These are phyloP conservation scores for Otus scops DNA, from an alignment of 2,797 vertebrate species.

Conservation along the genomic window DNA sequence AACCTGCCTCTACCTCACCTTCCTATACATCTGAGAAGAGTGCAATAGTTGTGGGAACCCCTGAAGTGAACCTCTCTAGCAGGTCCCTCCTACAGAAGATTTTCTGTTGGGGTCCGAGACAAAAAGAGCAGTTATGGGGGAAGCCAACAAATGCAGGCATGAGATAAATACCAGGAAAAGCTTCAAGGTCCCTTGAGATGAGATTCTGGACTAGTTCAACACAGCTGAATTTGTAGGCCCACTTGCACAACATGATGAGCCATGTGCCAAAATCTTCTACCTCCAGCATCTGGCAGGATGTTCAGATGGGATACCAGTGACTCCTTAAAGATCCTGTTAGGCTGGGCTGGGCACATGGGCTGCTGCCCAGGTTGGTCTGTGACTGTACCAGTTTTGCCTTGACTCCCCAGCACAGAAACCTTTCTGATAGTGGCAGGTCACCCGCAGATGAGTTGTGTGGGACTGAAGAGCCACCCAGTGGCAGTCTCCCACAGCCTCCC, in stretches of 20 bases:
- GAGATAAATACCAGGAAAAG: neutral
- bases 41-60: neutral
- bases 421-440: neutral
- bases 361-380: neutral
- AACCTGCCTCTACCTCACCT: neutral
- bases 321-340: neutral
- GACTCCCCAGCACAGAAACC: neutral
- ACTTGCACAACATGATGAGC: neutral
- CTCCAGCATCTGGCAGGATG: neutral
- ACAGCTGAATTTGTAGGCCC: neutral
- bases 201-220: neutral
- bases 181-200: neutral
- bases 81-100: neutral
- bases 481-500: neutral
- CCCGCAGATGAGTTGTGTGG: neutral
- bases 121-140: neutral
- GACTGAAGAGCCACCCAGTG: slow-evolving; percentile 19
- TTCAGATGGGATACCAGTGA: neutral
- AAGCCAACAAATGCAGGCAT: neutral
- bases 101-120: neutral
- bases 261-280: neutral
- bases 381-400: neutral
- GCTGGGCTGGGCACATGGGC: neutral
- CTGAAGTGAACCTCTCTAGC: neutral
- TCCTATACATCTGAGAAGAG: neutral